phyloP scores from a whole-genome alignment of 2,888 invertebrate genomes.

The Mythimna loreyi region DNA sequence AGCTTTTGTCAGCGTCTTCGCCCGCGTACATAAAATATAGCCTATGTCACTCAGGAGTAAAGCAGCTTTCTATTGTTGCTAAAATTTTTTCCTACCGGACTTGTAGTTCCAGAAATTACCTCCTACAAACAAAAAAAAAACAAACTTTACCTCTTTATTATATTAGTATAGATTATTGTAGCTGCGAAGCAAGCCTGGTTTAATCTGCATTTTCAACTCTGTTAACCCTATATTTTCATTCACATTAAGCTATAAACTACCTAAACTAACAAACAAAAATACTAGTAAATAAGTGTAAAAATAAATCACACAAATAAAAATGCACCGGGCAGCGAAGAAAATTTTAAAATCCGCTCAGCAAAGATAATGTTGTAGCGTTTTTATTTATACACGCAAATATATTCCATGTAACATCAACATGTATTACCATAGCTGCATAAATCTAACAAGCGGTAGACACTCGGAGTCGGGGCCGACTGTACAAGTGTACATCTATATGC shows the following conservation, averaged over 20 bases:
- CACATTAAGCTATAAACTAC: not conserved
- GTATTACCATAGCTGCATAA: constrained; percentile 76
- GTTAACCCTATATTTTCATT: not conserved
- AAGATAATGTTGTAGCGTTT: constrained; percentile 65
- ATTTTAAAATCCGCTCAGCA: constrained; percentile 68
- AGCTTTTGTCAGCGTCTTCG: too few species aligned
- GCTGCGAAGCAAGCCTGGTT: not conserved
- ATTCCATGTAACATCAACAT: constrained; percentile 68
- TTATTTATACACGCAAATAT: constrained; percentile 69
- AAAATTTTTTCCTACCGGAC: too few species aligned
- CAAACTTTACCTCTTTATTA: too few species aligned
- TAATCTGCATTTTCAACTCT: not conserved
- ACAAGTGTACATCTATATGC: constrained; percentile 58
- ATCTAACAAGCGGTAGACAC: constrained; percentile 69
- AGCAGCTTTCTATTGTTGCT: too few species aligned
- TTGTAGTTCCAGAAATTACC: too few species aligned
- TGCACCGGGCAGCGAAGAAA: constrained; percentile 49
- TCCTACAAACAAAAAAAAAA: too few species aligned
- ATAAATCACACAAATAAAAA: constrained; percentile 45
- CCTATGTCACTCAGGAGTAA: too few species aligned
- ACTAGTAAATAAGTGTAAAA: constrained; percentile 14
- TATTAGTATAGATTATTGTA: too few species aligned
- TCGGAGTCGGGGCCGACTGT: constrained; percentile 60
- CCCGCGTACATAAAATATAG: too few species aligned
- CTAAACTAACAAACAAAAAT: constrained; percentile 8